Base-by-base conservation (phyloP, 2,888 invertebrate genomes). In the Microctonus aethiopoides region DNA sequence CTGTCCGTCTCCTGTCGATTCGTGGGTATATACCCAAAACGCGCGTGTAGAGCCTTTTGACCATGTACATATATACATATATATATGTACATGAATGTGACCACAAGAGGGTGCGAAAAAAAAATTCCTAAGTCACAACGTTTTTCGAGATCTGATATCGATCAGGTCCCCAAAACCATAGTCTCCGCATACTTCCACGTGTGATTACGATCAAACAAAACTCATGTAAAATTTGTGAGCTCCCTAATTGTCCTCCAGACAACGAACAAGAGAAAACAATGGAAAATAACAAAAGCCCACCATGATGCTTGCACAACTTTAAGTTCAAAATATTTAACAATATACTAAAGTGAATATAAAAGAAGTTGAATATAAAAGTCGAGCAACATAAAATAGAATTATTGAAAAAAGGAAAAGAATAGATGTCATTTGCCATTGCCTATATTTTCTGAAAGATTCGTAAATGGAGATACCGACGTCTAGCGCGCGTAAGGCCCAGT, bases 401-500 rank as follows among this genome's bases (percentile, higher is more conserved):
- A 66, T 68, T 61, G 72, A 70, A 75, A 74, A 71, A 72, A 75
- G 74, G 65, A 60, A 71, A 65, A 59, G n/a, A n/a, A n/a, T n/a
- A 70, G 71, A 70, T 68, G 68, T 72, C 67, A 61, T 63, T 60
- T 67, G 56, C 51, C 64, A 62, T 46, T 51, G 66, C 52, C 67
- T 39, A 51, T 46, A 46, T 46, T 52, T 29, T 39, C 51, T 59
- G 67, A 69, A 72, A 83, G 84, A 85, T 85, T 80, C 79, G 77
- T 79, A 79, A 85, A 85, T 81, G 81, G 80, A 85, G 85, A 85
- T 85, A 81, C 76, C 71, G 72, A 70, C 75, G 75, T 74, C n/a
- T n/a, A n/a, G n/a, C 75, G 67, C 63, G 63, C 74, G 70, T 67
- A 67, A 72, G 74, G 68, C 67, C 65, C 67, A 61, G 59, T 68